These are phyloP conservation scores for Botrylloides violaceus DNA, from an alignment of 23 tunicate species.

Conservation along the genomic window DNA sequence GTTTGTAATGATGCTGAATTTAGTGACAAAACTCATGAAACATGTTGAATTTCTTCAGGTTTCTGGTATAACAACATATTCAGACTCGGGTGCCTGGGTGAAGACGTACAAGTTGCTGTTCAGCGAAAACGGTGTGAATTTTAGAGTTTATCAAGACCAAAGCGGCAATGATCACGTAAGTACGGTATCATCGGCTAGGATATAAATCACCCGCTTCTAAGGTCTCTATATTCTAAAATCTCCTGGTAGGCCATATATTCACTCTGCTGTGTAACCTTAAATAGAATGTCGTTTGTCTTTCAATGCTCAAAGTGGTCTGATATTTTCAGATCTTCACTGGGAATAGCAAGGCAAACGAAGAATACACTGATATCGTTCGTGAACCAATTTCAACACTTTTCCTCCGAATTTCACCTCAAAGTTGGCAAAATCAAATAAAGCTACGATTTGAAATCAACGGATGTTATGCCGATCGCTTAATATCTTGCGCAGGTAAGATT, in stretches of 20 bases:
- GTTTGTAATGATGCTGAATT: slow-evolving; percentile 15
- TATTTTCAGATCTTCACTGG: slow-evolving; percentile 42
- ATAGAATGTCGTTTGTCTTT: too few species aligned
- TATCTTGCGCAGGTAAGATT: slow-evolving; percentile 52
- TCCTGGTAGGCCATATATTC: background rate
- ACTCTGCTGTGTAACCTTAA: too few species aligned
- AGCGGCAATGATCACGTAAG: slow-evolving; percentile 55
- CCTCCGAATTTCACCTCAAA: slow-evolving; percentile 44
- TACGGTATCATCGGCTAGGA: background rate
- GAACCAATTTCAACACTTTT: slow-evolving; percentile 72
- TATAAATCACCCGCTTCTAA: too few species aligned
- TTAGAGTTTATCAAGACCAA: slow-evolving; percentile 37
- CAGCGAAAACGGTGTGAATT: slow-evolving; percentile 63
- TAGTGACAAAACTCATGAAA: background rate
- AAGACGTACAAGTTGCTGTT: slow-evolving; percentile 36
- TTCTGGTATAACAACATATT: slow-evolving; percentile 60
- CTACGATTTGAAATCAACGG: slow-evolving; percentile 86
- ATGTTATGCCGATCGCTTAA: slow-evolving; percentile 56
- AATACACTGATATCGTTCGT: slow-evolving; percentile 67
- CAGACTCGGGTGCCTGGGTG: slow-evolving; percentile 35
- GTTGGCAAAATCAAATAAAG: slow-evolving; percentile 35
- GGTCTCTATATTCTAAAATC: background rate
- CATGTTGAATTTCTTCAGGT: slow-evolving; percentile 25
- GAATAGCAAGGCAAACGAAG: slow-evolving; percentile 25
- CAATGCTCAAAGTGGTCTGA: background rate